Percentiles rank a stretch among this genome's conserved stretches.
Evolutionary conservation across 2,888 invertebrate genomes (phyloP).

Genomic region (Tenthredo mesomela): DNA sequence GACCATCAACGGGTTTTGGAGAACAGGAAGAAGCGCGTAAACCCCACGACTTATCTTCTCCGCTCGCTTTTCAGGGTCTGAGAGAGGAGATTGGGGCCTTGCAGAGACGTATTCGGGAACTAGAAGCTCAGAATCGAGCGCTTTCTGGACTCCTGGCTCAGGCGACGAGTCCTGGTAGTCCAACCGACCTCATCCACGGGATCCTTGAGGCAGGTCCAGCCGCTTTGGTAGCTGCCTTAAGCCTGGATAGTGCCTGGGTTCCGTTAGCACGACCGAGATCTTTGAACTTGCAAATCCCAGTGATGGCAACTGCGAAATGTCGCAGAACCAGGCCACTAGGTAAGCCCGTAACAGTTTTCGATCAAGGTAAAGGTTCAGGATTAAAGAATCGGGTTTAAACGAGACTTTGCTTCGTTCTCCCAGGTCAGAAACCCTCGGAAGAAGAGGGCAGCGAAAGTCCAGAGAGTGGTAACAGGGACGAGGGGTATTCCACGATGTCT

Average conservation of each 20-base stretch:
- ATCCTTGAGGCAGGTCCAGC: slow-evolving; percentile 74
- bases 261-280: slow-evolving; percentile 85
- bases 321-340: slow-evolving; percentile 78
- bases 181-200: slow-evolving; percentile 71
- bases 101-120: slow-evolving; percentile 86
- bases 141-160: slow-evolving; percentile 86
- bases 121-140: slow-evolving; percentile 89
- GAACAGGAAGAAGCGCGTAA: neutral
- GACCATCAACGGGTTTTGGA: neutral
- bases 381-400: neutral
- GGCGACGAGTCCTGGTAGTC: slow-evolving; percentile 80
- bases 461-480: slow-evolving; percentile 88
- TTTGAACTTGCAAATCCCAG: slow-evolving; percentile 84
- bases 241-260: slow-evolving; percentile 86
- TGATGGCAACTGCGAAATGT: slow-evolving; percentile 78
- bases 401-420: neutral
- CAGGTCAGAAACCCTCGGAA: slow-evolving; percentile 81
- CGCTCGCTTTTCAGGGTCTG: slow-evolving; percentile 81
- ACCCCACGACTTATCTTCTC: neutral
- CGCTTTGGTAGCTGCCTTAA: slow-evolving; percentile 79
- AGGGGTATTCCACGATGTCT: slow-evolving; percentile 92
- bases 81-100: slow-evolving; percentile 88
- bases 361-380: neutral
- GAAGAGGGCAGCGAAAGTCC: slow-evolving; percentile 88
- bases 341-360: slow-evolving; percentile 60